Base-by-base conservation (phyloP, 1,140 invertebrate genomes). In the Acromyrmex heyeri region DNA sequence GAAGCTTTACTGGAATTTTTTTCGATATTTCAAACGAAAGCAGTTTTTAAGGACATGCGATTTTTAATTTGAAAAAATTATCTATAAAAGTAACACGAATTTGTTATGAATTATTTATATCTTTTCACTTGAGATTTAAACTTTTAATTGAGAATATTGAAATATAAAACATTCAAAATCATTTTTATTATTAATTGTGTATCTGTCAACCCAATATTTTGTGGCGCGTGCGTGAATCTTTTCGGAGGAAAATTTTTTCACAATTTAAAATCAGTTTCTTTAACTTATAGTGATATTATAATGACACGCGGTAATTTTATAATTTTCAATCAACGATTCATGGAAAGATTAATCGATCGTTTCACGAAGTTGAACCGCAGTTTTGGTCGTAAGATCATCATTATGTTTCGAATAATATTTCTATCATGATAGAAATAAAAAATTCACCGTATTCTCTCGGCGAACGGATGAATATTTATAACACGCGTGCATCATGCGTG, bases 1-100 rank as follows among this genome's bases (percentile, higher is more conserved):
- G 70, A 64, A 81, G 76, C 67, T 85, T 87, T 65, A 76, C 82
- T 65, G 53, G 21, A 82, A 90, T 88, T 91, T 90, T 82, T 83
- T 88, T 72, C 72, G 83, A 75, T 79, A 87, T 70, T 76, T 59
- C 7, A 16, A 50, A 48, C 24, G 18, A 48, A 48, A 38, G 24
- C 18, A 44, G 7, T 21, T 57, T 81, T 50, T 57, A 8, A 57
- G 10, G 30, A 67, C 34, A 38, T 38, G 3, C 3, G 12, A 48
- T 50, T 50, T 50, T 50, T 16, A 50, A 50, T 16, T 8, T 50
- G n/a, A n/a, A 57, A 57, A 73, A 65, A 48, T 70, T 27, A 61
- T 14, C 2, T 73, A 34, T 18, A 24, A 53, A 61, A 59, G 14
- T 44, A 16, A 70, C 3, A 50, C 3, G 7, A 81, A 55, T 55